These are phyloP conservation scores for Emydoidea blandingii DNA, from an alignment of 2,797 vertebrate genomes.

Conservation along the genomic window DNA sequence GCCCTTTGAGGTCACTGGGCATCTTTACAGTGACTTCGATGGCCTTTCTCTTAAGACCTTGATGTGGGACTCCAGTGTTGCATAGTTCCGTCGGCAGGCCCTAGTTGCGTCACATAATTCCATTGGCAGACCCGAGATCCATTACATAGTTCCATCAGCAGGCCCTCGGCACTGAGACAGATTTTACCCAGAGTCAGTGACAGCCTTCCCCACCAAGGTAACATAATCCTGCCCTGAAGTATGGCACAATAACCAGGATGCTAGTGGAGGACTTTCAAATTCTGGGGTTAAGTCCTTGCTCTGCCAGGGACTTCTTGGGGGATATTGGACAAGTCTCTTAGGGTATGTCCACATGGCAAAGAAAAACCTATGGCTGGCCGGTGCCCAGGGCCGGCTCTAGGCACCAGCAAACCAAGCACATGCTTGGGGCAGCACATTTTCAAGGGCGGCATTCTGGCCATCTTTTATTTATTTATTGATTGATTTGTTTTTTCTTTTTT, in stretches of 20 bases:
- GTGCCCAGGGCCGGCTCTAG: too few relatives aligned
- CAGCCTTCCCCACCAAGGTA: not conserved
- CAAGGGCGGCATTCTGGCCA: too few relatives aligned
- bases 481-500: too few relatives aligned
- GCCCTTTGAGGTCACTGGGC: not conserved
- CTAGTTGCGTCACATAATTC: too few relatives aligned
- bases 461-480: too few relatives aligned
- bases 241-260: not conserved
- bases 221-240: not conserved
- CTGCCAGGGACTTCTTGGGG: not conserved
- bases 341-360: too few relatives aligned
- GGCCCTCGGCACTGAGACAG: not conserved
- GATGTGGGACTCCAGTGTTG: not conserved
- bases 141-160: not conserved
- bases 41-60: not conserved
- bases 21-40: not conserved
- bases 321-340: not conserved
- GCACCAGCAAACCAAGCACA: too few relatives aligned
- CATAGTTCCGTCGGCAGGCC: not conserved
- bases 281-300: not conserved
- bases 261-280: not conserved
- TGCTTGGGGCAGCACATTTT: too few relatives aligned
- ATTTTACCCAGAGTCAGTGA: not conserved
- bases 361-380: too few relatives aligned
- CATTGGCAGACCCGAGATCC: too few relatives aligned